A percentile compares a stretch with the other conserved stretches of the same genome.
These are phyloP conservation scores for Xiphorhynchus elegans DNA, from an alignment of 2,113 vertebrate genomes.

Conservation along the genomic window DNA sequence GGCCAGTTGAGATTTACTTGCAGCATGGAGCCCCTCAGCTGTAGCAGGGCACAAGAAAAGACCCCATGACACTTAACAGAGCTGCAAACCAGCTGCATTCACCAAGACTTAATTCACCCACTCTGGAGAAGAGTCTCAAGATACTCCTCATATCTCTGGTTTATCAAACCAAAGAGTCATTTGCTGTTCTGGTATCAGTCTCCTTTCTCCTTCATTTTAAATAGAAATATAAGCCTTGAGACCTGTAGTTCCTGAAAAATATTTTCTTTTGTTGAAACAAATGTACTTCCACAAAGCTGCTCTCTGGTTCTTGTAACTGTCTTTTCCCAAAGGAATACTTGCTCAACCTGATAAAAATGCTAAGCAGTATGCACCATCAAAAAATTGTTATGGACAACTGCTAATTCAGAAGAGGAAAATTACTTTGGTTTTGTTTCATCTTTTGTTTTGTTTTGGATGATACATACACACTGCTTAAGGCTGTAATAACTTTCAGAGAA, in stretches of 20 bases:
- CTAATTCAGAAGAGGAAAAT: neutral
- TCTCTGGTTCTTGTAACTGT: neutral
- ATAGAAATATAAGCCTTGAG: neutral
- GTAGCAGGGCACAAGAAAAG: neutral
- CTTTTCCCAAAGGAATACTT: neutral
- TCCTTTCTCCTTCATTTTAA: neutral
- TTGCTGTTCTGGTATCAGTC: neutral
- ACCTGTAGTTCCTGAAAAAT: neutral
- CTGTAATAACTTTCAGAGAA: neutral
- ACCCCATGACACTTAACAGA: neutral
- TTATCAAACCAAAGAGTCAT: neutral
- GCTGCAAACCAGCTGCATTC: neutral
- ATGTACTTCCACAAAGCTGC: neutral
- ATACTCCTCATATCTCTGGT: neutral
- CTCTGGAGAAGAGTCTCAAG: neutral
- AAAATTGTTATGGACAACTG: neutral
- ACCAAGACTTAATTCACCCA: rapidly evolving
- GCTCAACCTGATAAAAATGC: neutral
- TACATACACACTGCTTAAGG: neutral
- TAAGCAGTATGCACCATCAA: neutral
- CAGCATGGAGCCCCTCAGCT: neutral
- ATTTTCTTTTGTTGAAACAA: neutral
- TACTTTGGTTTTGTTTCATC: neutral
- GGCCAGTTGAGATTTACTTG: neutral
- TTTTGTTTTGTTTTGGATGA: neutral